Evolutionary conservation across 2,888 invertebrate species (phyloP).

Genomic region (Cerastis rubricosa): DNA sequence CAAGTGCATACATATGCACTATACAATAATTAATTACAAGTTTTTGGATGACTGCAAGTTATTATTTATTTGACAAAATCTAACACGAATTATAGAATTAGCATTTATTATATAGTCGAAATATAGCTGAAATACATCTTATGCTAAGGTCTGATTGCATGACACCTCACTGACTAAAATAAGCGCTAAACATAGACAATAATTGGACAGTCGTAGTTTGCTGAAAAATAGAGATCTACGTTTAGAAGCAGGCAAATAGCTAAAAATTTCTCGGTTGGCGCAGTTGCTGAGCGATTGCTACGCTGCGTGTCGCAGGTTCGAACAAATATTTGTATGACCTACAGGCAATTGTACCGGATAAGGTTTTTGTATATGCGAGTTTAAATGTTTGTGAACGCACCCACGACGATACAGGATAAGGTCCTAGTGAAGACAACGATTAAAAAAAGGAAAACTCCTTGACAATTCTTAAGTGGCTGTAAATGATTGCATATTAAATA

Average conservation of each 20-base stretch:
- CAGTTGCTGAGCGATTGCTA: background rate
- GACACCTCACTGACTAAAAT: background rate
- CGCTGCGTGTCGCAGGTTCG: background rate
- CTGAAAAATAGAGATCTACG: background rate
- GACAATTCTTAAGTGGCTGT: background rate
- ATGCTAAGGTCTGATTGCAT: background rate
- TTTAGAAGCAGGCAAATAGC: background rate
- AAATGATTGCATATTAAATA: background rate
- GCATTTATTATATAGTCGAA: slow-evolving; percentile 13
- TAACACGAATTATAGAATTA: slow-evolving; percentile 25
- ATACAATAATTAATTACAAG: background rate
- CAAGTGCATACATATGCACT: background rate
- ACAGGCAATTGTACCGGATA: too few species aligned
- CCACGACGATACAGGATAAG: background rate
- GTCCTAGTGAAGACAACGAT: background rate
- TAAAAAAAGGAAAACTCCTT: background rate
- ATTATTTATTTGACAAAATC: slow-evolving; percentile 28
- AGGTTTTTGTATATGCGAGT: too few species aligned
- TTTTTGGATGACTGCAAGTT: slow-evolving; percentile 2
- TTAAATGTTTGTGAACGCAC: too few species aligned
- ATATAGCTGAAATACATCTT: slow-evolving; percentile 28
- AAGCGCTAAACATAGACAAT: background rate
- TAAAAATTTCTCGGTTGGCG: background rate
- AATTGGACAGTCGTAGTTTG: background rate
- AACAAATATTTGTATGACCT: background rate